Percentiles rank a stretch among this genome's conserved stretches.
Evolutionary conservation across 2,113 vertebrate species (phyloP).

Genomic region (Rhinopomastus cyanomelas): DNA sequence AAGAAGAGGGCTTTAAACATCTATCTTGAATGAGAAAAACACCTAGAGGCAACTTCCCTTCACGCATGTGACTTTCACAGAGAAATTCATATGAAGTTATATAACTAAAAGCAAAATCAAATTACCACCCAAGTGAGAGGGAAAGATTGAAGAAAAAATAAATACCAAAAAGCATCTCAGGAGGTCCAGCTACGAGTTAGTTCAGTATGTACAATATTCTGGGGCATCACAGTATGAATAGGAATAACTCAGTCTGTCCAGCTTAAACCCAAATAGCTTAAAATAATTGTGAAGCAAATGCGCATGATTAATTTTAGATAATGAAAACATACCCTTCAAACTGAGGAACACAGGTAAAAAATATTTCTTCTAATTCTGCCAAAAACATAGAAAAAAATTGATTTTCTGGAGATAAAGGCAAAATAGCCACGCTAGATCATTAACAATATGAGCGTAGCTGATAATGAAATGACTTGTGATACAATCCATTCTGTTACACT

Average conservation of each 20-base stretch:
- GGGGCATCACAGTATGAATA: not conserved
- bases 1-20: not conserved
- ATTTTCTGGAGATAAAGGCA: constrained; percentile 10
- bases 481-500: not conserved
- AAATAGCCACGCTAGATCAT: not conserved
- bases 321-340: not conserved
- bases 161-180: accelerated
- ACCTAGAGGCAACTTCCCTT: not conserved
- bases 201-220: not conserved
- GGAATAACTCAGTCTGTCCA: not conserved
- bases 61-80: not conserved
- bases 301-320: constrained; percentile 10
- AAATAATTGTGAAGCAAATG: not conserved
- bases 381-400: constrained; percentile 44
- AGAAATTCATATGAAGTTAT: not conserved
- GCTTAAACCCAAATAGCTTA: not conserved
- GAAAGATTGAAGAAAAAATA: not conserved
- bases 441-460: not conserved
- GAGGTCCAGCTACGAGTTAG: not conserved
- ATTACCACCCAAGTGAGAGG: not conserved
- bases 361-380: constrained; percentile 25
- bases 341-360: not conserved
- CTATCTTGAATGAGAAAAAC: not conserved
- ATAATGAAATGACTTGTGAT: not conserved
- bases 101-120: not conserved